Evolutionary conservation across 23 tunicate genomes (phyloP), one percentile per base, ranked within the genome.

Genomic region (Ciona savignyi): DNA sequence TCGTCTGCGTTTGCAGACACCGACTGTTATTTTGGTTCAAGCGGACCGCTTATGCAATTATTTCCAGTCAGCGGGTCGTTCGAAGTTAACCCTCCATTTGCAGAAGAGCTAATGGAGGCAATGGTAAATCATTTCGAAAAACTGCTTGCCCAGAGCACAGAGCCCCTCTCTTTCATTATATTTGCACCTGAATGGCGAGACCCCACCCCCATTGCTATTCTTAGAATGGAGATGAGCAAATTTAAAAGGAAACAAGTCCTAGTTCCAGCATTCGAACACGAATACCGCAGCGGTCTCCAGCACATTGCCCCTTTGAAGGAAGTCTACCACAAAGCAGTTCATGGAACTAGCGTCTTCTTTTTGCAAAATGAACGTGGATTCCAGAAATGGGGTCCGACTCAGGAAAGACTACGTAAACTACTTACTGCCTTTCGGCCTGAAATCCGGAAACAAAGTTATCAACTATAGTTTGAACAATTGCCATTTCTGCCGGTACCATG

Each of bases 131-230:
- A 88, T 51, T 88, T 88, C 65, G 96, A 88, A 33, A 88, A 78
- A 69, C 87, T 88, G 25, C 51, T 88, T 22, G 80, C 79, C 3
- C 96, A 88, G 32, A 68, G 86, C 26, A 76, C 72, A 60, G 80
- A 82, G 26, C 96, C 96, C 23, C 42, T 88, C 0, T 88, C 96
- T 2, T 88, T 88, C 32, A 88, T 88, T 67, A 83, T 88, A 30
- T 88, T 82, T 72, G 87, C 81, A 23, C 96, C 96, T 1, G 96
- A 88, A 72, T 88, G 96, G 96, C 48, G 96, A 49, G 96, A 88
- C 72, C 96, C 96, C 30, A 88, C 96, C 0, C 96, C 96, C 4
- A 42, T 88, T 23, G 86, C 96, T 0, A 77, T 85, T 31, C 63
- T 88, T 32, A 73, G 86, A 33, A 88, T 88, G 96, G 96, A 88